Evolutionary conservation across 1,140 invertebrate genomes (phyloP).

Genomic region (Steinernema khuongi): DNA sequence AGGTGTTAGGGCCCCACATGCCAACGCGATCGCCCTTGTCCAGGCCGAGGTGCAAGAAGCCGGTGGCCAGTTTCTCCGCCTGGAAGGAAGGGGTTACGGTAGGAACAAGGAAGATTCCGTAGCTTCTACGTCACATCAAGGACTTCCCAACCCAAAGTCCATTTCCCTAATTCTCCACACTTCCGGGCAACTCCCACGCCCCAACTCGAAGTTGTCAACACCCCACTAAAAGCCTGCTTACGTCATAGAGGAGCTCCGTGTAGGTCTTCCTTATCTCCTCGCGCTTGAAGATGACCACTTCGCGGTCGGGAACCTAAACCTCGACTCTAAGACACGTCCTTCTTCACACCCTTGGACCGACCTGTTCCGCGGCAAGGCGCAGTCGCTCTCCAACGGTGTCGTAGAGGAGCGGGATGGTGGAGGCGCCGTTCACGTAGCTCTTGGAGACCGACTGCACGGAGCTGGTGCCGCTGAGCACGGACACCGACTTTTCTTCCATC

Average conservation of each 20-base stretch:
- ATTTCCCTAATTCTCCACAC: background rate
- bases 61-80: conserved; percentile 74
- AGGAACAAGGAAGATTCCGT: background rate
- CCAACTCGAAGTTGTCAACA: too few relatives aligned
- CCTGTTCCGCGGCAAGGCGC: conserved; percentile 40
- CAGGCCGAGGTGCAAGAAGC: conserved; percentile 72
- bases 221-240: too few relatives aligned
- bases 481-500: conserved; percentile 5
- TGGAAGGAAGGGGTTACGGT: conserved; percentile 56
- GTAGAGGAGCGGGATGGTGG: conserved; percentile 44
- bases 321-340: background rate
- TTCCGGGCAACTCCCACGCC: background rate
- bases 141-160: too few relatives aligned
- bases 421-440: conserved; percentile 54
- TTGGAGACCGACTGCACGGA: conserved; percentile 17
- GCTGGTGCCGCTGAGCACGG: conserved; percentile 1
- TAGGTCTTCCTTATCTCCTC: conserved; percentile 53
- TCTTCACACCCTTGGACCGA: background rate
- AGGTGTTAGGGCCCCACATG: conserved; percentile 78
- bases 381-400: conserved; percentile 54
- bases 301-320: conserved; percentile 41
- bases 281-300: conserved; percentile 53
- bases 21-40: conserved; percentile 75
- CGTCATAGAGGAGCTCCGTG: conserved; percentile 46
- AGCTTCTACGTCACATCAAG: too few relatives aligned